These are phyloP conservation scores for Anisognathus igniventris DNA, from an alignment of 2,797 vertebrate genomes.

Conservation along the genomic window DNA sequence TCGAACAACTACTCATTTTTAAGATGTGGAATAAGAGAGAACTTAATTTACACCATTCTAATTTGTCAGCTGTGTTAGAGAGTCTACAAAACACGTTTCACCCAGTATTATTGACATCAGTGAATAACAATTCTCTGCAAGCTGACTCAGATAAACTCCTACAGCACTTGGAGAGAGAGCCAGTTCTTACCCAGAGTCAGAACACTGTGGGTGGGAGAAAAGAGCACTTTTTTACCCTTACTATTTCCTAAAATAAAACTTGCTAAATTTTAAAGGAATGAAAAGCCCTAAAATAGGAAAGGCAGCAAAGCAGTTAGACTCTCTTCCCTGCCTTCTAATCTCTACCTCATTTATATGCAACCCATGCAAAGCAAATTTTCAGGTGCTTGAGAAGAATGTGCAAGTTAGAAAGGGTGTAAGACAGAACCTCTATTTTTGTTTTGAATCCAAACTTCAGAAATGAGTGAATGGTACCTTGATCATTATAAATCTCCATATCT, in stretches of 20 bases:
- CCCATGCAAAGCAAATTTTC: neutral
- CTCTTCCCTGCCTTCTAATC: neutral
- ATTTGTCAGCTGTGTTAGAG: neutral
- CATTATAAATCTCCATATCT: neutral
- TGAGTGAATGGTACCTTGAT: neutral
- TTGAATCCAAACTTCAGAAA: neutral
- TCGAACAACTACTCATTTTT: neutral
- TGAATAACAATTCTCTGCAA: constrained; percentile 16
- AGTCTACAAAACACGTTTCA: neutral
- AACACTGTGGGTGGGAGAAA: constrained; percentile 45
- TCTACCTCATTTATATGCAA: neutral
- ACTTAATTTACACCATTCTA: neutral
- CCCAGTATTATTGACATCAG: constrained; percentile 8
- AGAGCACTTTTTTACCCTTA: constrained; percentile 41
- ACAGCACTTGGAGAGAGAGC: neutral
- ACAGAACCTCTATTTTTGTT: neutral
- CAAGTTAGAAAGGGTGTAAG: neutral
- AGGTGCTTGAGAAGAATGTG: neutral
- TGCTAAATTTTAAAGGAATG: constrained; percentile 1
- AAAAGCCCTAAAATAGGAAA: constrained; percentile 23
- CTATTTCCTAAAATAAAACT: constrained; percentile 43
- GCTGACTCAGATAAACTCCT: constrained; percentile 61
- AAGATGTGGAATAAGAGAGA: neutral
- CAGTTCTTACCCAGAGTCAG: constrained; percentile 39
- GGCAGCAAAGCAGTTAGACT: neutral